Conservation (phyloP, 2,888 invertebrate species). For the Malthinus seriepunctatus region DNA sequence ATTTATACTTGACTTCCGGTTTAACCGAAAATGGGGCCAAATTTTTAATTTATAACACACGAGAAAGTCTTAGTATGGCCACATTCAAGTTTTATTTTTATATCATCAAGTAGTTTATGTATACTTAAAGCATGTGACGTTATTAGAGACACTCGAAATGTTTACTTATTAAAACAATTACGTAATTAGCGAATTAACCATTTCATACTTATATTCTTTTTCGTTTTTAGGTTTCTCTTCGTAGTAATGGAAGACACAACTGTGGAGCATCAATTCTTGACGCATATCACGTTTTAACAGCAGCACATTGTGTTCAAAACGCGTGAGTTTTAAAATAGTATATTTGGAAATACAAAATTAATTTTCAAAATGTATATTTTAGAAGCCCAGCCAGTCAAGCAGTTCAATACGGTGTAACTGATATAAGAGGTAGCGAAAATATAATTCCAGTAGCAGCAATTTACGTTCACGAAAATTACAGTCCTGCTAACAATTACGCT, state of each 20-base stretch:
- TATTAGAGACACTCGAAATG: no score
- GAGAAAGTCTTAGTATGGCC: no score
- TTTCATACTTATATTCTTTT: no score
- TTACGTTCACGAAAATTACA: slow-evolving; percentile 22
- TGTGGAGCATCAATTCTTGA: no score
- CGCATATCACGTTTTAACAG: slow-evolving; percentile 19
- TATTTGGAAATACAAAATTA: neutral
- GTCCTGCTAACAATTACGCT: slow-evolving; percentile 20
- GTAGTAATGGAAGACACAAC: no score
- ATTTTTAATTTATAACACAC: no score
- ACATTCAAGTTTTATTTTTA: no score
- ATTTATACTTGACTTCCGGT: no score
- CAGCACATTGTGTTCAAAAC: slow-evolving; percentile 9
- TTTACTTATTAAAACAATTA: no score
- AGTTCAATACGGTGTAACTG: slow-evolving; percentile 31
- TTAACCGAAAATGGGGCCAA: no score
- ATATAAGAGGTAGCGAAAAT: slow-evolving; percentile 17
- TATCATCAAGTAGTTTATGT: no score
- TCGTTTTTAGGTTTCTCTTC: neutral
- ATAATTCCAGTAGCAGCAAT: slow-evolving; percentile 23
- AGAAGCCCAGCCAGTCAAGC: neutral
- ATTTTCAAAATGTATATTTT: neutral
- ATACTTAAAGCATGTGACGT: no score
- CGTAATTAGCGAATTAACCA: neutral
- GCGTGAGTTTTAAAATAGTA: neutral